Conservation (phyloP, 2,888 invertebrate genomes). For the Octonoba sinensis region DNA sequence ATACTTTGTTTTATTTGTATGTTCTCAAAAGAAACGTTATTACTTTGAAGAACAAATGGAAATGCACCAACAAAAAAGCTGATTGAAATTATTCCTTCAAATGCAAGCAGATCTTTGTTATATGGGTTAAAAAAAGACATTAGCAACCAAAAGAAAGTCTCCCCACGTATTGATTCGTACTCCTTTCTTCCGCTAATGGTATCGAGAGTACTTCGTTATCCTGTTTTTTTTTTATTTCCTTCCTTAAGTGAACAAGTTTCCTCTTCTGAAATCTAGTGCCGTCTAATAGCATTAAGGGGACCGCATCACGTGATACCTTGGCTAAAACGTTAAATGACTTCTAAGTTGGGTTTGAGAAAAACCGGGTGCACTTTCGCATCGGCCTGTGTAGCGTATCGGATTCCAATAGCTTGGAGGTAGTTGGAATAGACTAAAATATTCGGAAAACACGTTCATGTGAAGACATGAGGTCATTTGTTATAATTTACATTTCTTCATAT, state of each 20-base stretch:
- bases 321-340: too few relatives aligned
- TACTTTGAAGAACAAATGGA: background rate
- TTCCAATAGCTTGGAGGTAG: too few relatives aligned
- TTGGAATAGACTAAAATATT: too few relatives aligned
- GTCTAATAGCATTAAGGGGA: constrained; percentile 2
- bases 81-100: constrained; percentile 1
- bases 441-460: too few relatives aligned
- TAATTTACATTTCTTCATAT: too few relatives aligned
- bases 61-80: background rate
- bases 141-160: constrained; percentile 4
- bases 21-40: background rate
- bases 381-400: too few relatives aligned
- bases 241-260: background rate
- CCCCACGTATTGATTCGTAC: constrained; percentile 1
- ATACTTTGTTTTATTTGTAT: too few relatives aligned
- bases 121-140: background rate
- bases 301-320: background rate
- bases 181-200: constrained; percentile 7
- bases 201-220: constrained; percentile 6
- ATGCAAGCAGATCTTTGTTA: constrained; percentile 6
- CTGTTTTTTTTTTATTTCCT: background rate
- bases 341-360: too few relatives aligned
- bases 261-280: background rate
- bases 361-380: too few relatives aligned
- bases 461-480: too few relatives aligned